Conservation (phyloP, 2,113 vertebrate genomes). For the Clarias magur region DNA sequence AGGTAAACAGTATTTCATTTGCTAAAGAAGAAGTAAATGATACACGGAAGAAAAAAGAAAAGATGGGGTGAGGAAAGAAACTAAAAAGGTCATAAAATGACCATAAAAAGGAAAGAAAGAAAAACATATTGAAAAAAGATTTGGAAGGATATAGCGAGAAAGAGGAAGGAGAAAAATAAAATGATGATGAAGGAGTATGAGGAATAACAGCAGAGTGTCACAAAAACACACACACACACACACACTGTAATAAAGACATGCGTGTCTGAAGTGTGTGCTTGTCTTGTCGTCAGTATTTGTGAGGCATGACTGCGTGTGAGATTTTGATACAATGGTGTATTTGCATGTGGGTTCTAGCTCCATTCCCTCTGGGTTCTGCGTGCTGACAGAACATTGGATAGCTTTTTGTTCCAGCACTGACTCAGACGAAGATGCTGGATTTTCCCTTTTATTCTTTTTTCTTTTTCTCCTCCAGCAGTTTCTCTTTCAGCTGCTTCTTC, state of each 20-base stretch:
- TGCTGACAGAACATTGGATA: constrained; percentile 73
- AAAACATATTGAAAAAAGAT: no score
- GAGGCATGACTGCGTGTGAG: constrained; percentile 59
- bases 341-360: constrained; percentile 48
- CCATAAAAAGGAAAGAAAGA: neutral
- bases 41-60: neutral
- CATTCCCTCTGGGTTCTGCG: constrained; percentile 68
- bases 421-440: constrained; percentile 70
- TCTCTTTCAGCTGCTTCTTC: neutral
- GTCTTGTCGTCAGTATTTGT: constrained; percentile 22
- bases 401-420: constrained; percentile 74
- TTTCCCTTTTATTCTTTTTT: constrained; percentile 40
- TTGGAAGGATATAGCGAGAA: neutral
- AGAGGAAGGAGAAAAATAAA: neutral
- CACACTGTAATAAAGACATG: neutral
- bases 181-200: no score
- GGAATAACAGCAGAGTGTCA: neutral
- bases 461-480: constrained; percentile 29
- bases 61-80: neutral
- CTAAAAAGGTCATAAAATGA: neutral
- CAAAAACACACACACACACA: neutral
- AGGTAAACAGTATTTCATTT: constrained; percentile 13
- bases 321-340: constrained; percentile 65
- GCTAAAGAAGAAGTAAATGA: constrained; percentile 2
- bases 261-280: neutral